Evolutionary conservation across 2,797 vertebrate genomes (phyloP).

Genomic region (Selene dorsalis): DNA sequence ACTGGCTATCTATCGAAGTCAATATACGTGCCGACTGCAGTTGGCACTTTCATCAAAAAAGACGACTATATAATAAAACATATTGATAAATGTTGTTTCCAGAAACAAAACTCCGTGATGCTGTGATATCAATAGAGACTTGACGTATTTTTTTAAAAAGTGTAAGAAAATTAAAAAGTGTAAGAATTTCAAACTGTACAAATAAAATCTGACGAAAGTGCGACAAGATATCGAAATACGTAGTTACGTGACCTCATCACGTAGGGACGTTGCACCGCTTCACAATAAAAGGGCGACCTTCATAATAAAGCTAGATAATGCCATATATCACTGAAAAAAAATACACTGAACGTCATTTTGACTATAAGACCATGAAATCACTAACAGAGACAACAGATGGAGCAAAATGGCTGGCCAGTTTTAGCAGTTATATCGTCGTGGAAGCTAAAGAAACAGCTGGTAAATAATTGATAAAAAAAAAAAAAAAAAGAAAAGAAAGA

Average conservation of each 20-base stretch:
- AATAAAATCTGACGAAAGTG: conserved; percentile 63
- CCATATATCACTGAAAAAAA: background rate
- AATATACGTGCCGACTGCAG: background rate
- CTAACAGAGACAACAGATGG: background rate
- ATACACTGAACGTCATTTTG: background rate
- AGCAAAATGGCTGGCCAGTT: background rate
- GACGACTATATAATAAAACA: background rate
- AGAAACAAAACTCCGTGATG: fast-evolving
- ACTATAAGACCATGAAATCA: background rate
- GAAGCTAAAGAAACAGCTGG: background rate
- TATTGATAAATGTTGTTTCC: fast-evolving
- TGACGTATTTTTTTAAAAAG: fast-evolving
- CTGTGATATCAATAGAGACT: fast-evolving
- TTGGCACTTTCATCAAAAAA: conserved; percentile 53
- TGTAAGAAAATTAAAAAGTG: background rate
- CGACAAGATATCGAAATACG: background rate
- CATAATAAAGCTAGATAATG: background rate
- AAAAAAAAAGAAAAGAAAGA: background rate
- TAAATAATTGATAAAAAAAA: background rate
- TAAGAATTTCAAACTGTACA: fast-evolving
- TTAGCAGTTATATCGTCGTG: background rate
- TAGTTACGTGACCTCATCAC: conserved; percentile 13
- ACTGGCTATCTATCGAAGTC: conserved; percentile 6
- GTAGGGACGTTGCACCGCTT: background rate
- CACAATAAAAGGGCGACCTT: conserved; percentile 34